phyloP scores from a whole-genome alignment of 2,113 vertebrate genomes.

The Dromaius novaehollandiae region DNA sequence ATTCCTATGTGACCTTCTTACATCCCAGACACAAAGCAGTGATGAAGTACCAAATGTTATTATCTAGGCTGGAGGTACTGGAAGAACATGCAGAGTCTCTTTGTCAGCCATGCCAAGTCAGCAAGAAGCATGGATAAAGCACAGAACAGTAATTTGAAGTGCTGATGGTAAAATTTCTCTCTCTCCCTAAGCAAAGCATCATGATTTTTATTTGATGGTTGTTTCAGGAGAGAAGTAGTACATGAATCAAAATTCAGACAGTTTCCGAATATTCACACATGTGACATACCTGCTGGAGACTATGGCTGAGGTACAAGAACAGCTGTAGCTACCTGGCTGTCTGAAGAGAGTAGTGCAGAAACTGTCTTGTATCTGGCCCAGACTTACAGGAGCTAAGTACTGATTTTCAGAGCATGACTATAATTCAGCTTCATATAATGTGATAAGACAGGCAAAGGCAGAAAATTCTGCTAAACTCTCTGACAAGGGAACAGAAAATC shows the following conservation, averaged over 20 bases:
- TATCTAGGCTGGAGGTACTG: not conserved
- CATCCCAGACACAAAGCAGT: not conserved
- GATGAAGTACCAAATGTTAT: not conserved
- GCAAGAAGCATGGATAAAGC: not conserved
- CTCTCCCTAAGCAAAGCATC: not conserved
- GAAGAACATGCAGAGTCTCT: not conserved
- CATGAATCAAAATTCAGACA: not conserved
- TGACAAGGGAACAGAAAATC: constrained; percentile 45
- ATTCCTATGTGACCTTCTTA: rapidly evolving
- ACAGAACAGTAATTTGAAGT: not conserved
- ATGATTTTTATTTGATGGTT: not conserved
- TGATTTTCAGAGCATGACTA: constrained; percentile 31
- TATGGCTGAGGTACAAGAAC: not conserved
- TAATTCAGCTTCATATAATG: constrained; percentile 31
- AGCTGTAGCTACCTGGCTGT: rapidly evolving
- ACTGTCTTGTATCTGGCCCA: not conserved
- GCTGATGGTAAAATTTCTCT: rapidly evolving
- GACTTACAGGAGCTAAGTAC: not conserved
- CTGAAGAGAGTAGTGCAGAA: not conserved
- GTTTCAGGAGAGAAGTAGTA: rapidly evolving
- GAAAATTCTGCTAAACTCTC: constrained; percentile 36
- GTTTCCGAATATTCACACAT: not conserved
- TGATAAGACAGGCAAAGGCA: constrained; percentile 36
- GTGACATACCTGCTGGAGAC: not conserved
- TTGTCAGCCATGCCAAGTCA: not conserved